Conservation (phyloP, 2,888 invertebrate genomes). For the Patella caerulea region DNA sequence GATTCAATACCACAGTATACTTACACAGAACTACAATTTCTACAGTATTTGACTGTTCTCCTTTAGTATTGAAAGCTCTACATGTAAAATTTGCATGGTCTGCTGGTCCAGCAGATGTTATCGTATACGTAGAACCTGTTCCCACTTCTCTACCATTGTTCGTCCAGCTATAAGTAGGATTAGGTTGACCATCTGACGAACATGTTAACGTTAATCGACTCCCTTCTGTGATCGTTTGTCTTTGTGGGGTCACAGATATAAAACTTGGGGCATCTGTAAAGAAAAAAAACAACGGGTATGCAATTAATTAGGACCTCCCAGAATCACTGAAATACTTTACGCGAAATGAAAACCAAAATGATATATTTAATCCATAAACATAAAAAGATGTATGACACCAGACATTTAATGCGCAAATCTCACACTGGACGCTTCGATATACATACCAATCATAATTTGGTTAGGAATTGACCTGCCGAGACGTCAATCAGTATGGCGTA, state of each 20-base stretch:
- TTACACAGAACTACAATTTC: constrained; percentile 14
- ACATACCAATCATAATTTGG: too few species aligned
- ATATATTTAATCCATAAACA: too few species aligned
- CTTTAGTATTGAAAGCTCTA: not conserved
- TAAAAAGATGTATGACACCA: too few species aligned
- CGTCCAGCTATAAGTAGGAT: constrained; percentile 16
- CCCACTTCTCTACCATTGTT: not conserved
- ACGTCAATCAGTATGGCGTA: too few species aligned
- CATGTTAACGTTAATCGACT: constrained; percentile 10
- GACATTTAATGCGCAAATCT: too few species aligned
- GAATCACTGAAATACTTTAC: too few species aligned
- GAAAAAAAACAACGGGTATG: too few species aligned
- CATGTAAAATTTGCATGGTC: constrained; percentile 14
- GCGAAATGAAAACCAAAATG: too few species aligned
- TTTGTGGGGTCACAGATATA: not conserved
- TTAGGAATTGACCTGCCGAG: too few species aligned
- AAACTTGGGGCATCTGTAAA: not conserved
- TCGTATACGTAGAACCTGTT: not conserved
- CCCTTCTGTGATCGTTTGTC: not conserved
- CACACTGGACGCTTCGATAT: too few species aligned
- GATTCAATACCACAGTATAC: not conserved
- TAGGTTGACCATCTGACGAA: constrained; percentile 5
- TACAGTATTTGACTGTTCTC: not conserved
- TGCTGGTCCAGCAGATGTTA: not conserved
- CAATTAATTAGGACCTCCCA: too few species aligned